Evolutionary conservation across 2,888 invertebrate species (phyloP).

Genomic region (Caenorhabditis sp.): DNA sequence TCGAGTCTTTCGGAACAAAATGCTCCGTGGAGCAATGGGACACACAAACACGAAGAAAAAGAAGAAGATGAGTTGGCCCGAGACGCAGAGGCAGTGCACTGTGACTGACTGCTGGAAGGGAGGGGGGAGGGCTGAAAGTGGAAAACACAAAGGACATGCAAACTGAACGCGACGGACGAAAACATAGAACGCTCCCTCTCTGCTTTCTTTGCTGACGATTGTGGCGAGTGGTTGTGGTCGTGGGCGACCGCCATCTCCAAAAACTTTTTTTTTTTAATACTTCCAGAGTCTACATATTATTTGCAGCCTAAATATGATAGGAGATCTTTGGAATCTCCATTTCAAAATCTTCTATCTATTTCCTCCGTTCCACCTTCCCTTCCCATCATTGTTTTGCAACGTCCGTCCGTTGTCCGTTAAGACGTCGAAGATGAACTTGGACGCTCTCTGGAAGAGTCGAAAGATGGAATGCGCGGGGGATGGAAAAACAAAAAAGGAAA

Average conservation of each 20-base stretch:
- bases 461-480: not conserved
- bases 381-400: conserved; percentile 1
- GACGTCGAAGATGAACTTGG: conserved; percentile 12
- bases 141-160: conserved; percentile 57
- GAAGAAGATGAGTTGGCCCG: conserved; percentile 17
- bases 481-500: not conserved
- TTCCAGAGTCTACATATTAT: not conserved
- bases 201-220: not conserved
- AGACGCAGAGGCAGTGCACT: conserved; percentile 49
- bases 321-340: too few species aligned
- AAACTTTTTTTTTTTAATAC: not conserved
- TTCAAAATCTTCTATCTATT: too few species aligned
- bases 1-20: conserved; percentile 7
- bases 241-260: too few species aligned
- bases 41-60: conserved; percentile 2
- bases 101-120: too few species aligned
- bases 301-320: too few species aligned
- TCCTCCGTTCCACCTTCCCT: too few species aligned
- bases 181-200: conserved; percentile 46
- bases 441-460: not conserved
- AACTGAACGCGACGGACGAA: conserved; percentile 57
- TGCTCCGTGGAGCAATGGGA: conserved; percentile 2
- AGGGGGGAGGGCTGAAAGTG: too few species aligned
- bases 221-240: too few species aligned
- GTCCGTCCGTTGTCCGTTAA: not conserved